Evolutionary conservation across 2,797 vertebrate genomes (phyloP).

Genomic region (Cuniculus paca): DNA sequence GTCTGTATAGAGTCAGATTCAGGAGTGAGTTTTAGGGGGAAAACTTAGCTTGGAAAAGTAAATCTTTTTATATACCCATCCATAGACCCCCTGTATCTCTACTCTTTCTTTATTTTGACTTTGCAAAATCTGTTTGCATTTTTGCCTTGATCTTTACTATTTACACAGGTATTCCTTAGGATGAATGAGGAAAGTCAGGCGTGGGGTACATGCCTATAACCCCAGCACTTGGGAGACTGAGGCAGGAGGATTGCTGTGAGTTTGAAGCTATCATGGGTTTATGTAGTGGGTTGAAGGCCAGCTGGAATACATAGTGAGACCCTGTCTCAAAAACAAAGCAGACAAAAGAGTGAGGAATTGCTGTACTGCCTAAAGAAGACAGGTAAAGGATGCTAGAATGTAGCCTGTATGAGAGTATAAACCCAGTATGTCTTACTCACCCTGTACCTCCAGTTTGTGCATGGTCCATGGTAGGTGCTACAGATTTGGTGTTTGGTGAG

Average conservation of each 20-base stretch:
- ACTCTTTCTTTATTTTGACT: constrained; percentile 46
- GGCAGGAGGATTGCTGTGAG: neutral
- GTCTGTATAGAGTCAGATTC: neutral
- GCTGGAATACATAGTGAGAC: neutral
- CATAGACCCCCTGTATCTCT: neutral
- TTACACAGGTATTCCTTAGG: constrained; percentile 25
- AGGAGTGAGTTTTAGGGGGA: neutral
- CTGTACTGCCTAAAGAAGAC: neutral
- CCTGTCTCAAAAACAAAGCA: neutral
- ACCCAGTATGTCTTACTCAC: neutral
- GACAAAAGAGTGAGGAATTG: neutral
- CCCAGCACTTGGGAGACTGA: neutral
- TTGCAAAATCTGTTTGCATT: constrained; percentile 4
- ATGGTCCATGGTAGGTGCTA: neutral
- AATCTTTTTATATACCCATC: neutral
- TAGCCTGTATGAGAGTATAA: neutral
- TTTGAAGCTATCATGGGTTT: neutral
- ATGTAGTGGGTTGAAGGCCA: neutral
- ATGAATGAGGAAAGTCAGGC: neutral
- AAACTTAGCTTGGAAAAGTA: constrained; percentile 2
- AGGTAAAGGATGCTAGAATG: neutral
- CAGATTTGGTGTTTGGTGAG: constrained; percentile 65
- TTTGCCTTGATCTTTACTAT: constrained; percentile 53
- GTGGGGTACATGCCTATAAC: neutral
- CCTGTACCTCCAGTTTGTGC: neutral